These are phyloP conservation scores for Rhineura floridana DNA, from an alignment of 2,113 vertebrate genomes.

Conservation along the genomic window DNA sequence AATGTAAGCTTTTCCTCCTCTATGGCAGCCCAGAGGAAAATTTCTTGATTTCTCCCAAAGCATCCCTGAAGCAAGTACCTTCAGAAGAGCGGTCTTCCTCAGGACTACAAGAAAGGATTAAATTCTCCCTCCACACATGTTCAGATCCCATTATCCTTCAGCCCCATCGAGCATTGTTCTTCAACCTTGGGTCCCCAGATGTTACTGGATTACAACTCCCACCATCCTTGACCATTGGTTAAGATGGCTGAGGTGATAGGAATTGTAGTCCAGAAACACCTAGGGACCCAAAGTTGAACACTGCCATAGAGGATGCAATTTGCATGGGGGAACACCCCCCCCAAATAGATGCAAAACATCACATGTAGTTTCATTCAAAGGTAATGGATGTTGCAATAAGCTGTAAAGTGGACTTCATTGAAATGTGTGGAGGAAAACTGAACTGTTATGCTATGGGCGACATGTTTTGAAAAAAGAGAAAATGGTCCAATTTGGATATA, in stretches of 20 bases:
- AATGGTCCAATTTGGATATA: neutral
- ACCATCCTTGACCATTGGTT: no score
- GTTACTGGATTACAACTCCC: no score
- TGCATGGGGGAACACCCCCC: no score
- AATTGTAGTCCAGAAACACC: no score
- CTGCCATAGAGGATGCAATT: neutral
- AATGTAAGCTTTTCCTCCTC: no score
- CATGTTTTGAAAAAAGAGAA: neutral
- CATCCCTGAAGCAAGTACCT: neutral
- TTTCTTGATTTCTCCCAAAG: neutral
- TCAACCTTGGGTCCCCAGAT: no score
- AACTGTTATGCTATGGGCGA: neutral
- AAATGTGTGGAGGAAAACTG: neutral
- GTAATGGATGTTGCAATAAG: neutral
- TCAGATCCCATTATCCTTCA: no score
- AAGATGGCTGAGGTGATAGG: no score
- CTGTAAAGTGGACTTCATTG: neutral
- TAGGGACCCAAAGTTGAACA: no score
- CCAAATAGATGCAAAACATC: no score
- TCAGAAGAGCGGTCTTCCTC: neutral
- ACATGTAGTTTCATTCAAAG: neutral
- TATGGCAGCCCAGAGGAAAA: no score
- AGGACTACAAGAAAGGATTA: neutral
- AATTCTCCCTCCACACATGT: neutral
- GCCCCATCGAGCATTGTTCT: no score